Evolutionary conservation across 2,888 invertebrate genomes (phyloP), one percentile per base, ranked within the genome.

Genomic region (Cryptophagus acutangulus): DNA sequence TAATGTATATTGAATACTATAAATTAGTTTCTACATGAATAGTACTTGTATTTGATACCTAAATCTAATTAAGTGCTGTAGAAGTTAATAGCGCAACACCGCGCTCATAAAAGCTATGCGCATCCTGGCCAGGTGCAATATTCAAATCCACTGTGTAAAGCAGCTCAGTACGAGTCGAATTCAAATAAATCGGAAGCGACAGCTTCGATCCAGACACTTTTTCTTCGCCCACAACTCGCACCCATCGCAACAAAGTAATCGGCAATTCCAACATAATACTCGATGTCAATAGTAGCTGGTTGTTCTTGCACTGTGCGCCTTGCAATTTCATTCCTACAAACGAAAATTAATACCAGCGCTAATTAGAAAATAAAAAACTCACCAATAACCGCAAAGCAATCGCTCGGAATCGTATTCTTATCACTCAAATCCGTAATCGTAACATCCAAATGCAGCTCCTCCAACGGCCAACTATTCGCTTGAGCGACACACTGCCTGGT

Each of bases 401-500:
- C 69, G 39, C 56, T 57, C n/a, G 69, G 51, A 39, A 60, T 48
- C 38, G 53, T 47, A 13, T 60, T 55, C 46, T 48, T 61, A 53
- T 76, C 76, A 43, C 66, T 69, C 18, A 73, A 69, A 55, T 81
- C 78, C 1, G 76, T 75, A 40, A 84, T 78, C 24, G 76, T 77
- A 40, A 90, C 90, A 70, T 89, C 86, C 46, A 95, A 73, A 53
- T 88, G 82, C 9, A 99, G 76, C 71, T 99, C 97, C 71, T 99
- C 99, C 30, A 99, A 76, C 0, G 97, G 95, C 90, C 90, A 90
- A 54, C 88, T 91, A 69, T 97, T 97, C 1, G 90, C 91, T 66
- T 93, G 93, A 0, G 96, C 97, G 31, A 99, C 94, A 69, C 93
- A 96, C 67, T 99, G 99, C 13, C 99, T 79, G 1, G 97, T 99